Evolutionary conservation across 2,888 invertebrate species (phyloP).

Genomic region (Epiperipatus broadwayi): DNA sequence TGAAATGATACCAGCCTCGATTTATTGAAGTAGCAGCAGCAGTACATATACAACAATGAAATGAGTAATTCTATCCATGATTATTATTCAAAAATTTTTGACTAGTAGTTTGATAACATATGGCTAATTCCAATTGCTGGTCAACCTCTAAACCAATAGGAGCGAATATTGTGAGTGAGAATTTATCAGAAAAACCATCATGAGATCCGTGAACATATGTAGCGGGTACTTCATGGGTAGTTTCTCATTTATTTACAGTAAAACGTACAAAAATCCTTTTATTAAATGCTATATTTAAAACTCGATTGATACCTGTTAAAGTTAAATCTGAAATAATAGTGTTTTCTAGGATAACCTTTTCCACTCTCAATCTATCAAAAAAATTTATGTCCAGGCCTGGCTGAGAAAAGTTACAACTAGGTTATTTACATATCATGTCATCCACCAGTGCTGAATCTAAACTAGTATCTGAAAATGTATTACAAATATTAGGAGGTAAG

Average conservation of each 20-base stretch:
- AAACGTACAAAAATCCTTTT: conserved; percentile 75
- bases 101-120: conserved; percentile 63
- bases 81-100: conserved; percentile 89
- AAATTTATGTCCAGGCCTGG: conserved; percentile 53
- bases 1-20: no score
- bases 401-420: no score
- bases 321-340: conserved; percentile 37
- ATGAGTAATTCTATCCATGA: conserved; percentile 63
- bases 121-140: conserved; percentile 62
- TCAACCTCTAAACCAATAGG: conserved; percentile 41
- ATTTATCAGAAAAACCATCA: conserved; percentile 79
- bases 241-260: conserved; percentile 65
- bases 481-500: no score
- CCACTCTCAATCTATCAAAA: conserved; percentile 51
- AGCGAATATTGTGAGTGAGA: conserved; percentile 47
- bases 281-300: conserved; percentile 72
- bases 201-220: conserved; percentile 62
- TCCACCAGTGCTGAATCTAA: no score
- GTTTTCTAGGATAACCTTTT: conserved; percentile 64
- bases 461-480: no score
- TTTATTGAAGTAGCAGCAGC: no score
- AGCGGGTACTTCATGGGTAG: conserved; percentile 59
- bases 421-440: no score
- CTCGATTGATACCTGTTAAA: conserved; percentile 46
- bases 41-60: conserved; percentile 40